These are phyloP conservation scores for Beroe forskalii DNA, from an alignment of 37 sponge, comb jelly and placozoan genomes.

Conservation along the genomic window DNA sequence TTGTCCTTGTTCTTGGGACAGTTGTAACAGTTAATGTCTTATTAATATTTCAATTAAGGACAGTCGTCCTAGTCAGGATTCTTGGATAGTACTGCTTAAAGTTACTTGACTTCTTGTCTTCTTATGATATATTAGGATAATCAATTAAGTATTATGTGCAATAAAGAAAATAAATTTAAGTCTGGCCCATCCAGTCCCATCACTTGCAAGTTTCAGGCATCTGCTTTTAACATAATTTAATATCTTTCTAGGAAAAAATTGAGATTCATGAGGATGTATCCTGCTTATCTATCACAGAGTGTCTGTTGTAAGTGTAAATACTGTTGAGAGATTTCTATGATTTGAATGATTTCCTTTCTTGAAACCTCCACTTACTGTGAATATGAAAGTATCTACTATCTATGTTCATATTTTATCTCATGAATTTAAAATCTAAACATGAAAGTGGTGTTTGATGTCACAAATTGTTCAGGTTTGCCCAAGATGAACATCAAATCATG, in stretches of 20 bases:
- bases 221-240: not conserved
- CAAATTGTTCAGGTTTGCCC: slow-evolving; percentile 1
- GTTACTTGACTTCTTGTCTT: too few relatives aligned
- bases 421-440: not conserved
- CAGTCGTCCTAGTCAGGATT: too few relatives aligned
- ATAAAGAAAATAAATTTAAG: not conserved
- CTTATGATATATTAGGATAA: too few relatives aligned
- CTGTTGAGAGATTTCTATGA: not conserved
- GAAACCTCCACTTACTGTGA: not conserved
- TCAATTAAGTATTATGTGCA: too few relatives aligned
- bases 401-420: too few relatives aligned
- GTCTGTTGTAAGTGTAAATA: not conserved
- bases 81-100: too few relatives aligned
- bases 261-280: not conserved
- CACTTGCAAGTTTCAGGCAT: not conserved
- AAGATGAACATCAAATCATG: slow-evolving; percentile 1
- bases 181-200: not conserved
- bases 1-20: too few relatives aligned
- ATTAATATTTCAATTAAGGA: too few relatives aligned
- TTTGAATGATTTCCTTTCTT: not conserved
- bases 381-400: not conserved
- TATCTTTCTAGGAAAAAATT: not conserved
- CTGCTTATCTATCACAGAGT: slow-evolving; percentile 1
- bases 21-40: too few relatives aligned
- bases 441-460: not conserved